Evolutionary conservation across 2,797 vertebrate species (phyloP).

Genomic region (Cyprinella venusta): DNA sequence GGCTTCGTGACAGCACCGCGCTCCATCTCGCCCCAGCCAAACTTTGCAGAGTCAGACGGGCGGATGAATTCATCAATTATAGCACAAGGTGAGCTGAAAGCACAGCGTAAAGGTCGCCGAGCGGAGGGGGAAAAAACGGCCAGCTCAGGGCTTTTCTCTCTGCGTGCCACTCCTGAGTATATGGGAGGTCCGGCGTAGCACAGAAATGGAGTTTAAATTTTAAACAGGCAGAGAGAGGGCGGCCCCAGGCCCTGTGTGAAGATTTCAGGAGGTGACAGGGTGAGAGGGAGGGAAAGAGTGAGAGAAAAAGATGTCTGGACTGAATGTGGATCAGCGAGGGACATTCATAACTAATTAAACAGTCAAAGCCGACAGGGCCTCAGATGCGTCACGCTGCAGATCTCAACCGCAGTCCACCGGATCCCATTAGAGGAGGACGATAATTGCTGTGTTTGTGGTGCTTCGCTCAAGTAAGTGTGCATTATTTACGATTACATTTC

Average conservation of each 20-base stretch:
- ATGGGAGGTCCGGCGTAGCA: constrained; percentile 46
- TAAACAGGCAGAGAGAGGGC: constrained; percentile 48
- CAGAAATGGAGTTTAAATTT: constrained; percentile 57
- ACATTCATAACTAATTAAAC: constrained; percentile 49
- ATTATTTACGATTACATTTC: constrained; percentile 4
- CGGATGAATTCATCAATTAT: constrained; percentile 75
- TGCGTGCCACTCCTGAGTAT: constrained; percentile 37
- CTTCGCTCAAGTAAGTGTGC: not conserved
- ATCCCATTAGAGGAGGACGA: constrained; percentile 28
- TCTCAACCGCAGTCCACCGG: not conserved
- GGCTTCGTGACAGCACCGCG: constrained; percentile 30
- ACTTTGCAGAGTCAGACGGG: constrained; percentile 61
- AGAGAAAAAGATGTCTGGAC: constrained; percentile 43
- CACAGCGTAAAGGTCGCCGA: constrained; percentile 47
- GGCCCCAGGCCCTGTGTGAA: constrained; percentile 77
- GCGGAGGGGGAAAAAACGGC: constrained; percentile 19
- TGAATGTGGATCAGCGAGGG: constrained; percentile 40
- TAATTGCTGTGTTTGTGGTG: constrained; percentile 31
- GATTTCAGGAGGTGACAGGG: constrained; percentile 84
- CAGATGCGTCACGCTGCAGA: constrained; percentile 39
- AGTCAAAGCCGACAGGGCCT: constrained; percentile 15
- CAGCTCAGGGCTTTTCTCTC: constrained; percentile 54
- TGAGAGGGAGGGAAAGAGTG: constrained; percentile 67
- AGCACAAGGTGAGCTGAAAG: constrained; percentile 69
- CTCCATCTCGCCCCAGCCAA: constrained; percentile 23